These are phyloP conservation scores for Uloborus diversus DNA, from an alignment of 1,140 invertebrate genomes.

Conservation along the genomic window DNA sequence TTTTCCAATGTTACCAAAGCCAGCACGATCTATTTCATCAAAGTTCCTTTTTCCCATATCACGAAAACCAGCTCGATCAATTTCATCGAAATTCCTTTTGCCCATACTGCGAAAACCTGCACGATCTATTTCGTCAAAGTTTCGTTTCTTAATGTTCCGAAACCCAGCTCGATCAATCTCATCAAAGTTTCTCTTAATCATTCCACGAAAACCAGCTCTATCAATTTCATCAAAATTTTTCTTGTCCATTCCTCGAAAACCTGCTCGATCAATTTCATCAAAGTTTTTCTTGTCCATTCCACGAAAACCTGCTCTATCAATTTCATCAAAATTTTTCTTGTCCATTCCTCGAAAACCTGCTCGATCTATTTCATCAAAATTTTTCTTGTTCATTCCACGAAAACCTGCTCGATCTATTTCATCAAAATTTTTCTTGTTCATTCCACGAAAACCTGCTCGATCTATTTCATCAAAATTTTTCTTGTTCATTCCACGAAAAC, in stretches of 20 bases:
- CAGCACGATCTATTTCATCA: slow-evolving; percentile 27
- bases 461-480: slow-evolving; percentile 58
- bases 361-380: slow-evolving; percentile 68
- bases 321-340: slow-evolving; percentile 42
- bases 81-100: slow-evolving; percentile 37
- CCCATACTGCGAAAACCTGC: slow-evolving; percentile 61
- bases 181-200: background rate
- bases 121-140: slow-evolving; percentile 68
- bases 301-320: slow-evolving; percentile 66
- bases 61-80: background rate
- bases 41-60: slow-evolving; percentile 63
- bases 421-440: background rate
- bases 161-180: slow-evolving; percentile 58
- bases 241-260: too few species aligned
- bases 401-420: slow-evolving; percentile 58
- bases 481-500: too few species aligned
- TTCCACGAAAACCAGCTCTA: background rate
- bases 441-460: background rate
- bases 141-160: slow-evolving; percentile 64
- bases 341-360: slow-evolving; percentile 61
- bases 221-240: slow-evolving; percentile 58
- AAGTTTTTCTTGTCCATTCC: slow-evolving; percentile 70
- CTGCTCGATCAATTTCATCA: slow-evolving; percentile 70
- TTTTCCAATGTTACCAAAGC: slow-evolving; percentile 57
- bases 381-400: slow-evolving; percentile 64